A percentile compares a stretch with the other conserved stretches of the same genome.
Evolutionary conservation across 2,113 vertebrate genomes (phyloP).

Genomic region (Pteronura brasiliensis): DNA sequence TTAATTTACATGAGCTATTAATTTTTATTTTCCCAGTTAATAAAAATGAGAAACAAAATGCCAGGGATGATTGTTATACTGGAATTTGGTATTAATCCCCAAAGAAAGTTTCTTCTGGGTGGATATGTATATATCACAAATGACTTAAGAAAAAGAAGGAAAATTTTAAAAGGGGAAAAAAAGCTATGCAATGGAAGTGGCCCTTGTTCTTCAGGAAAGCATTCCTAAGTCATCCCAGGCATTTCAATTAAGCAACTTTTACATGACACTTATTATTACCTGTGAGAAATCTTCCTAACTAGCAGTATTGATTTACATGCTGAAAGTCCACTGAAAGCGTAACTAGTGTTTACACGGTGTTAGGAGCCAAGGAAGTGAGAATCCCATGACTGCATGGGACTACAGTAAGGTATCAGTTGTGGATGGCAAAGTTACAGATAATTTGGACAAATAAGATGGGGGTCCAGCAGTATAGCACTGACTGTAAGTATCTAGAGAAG

Average conservation of each 20-base stretch:
- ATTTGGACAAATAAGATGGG: background rate
- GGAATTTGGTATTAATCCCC: background rate
- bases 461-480: background rate
- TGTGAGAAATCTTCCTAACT: background rate
- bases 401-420: background rate
- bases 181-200: background rate
- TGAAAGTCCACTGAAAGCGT: background rate
- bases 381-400: background rate
- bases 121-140: background rate
- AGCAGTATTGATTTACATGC: background rate
- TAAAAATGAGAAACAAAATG: slow-evolving; percentile 41
- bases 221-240: background rate
- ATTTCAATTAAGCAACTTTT: background rate
- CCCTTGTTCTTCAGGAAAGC: background rate
- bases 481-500: background rate
- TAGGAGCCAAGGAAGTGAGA: background rate
- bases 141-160: background rate
- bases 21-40: slow-evolving; percentile 47
- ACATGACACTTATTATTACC: background rate
- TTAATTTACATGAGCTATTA: slow-evolving; percentile 61
- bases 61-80: background rate
- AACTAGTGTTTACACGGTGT: background rate
- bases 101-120: background rate
- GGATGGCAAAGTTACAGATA: background rate
- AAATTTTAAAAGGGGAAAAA: background rate